Evolutionary conservation across 2,797 vertebrate species (phyloP).

Genomic region (Parauchenoglanis punctatus): DNA sequence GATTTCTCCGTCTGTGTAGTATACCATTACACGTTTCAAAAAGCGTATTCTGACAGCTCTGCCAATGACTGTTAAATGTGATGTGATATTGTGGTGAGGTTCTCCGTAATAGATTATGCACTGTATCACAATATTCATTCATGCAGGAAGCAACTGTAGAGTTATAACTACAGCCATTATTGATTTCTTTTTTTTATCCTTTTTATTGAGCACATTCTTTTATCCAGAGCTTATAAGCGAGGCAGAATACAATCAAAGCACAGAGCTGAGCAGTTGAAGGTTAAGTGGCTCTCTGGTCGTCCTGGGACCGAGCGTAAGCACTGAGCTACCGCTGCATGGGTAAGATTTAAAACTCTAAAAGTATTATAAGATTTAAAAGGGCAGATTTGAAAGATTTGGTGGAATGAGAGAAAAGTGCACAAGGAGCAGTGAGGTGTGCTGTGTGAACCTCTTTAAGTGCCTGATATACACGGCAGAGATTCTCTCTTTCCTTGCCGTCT

Average conservation of each 20-base stretch:
- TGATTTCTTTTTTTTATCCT: background rate
- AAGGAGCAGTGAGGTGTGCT: constrained; percentile 12
- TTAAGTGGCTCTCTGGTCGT: constrained; percentile 13
- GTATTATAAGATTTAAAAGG: background rate
- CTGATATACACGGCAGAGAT: constrained; percentile 55
- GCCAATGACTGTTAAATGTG: background rate
- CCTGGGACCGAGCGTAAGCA: background rate
- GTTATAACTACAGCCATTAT: constrained; percentile 12
- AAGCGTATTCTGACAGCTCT: background rate
- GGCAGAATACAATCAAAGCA: background rate
- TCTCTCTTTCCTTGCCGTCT: background rate
- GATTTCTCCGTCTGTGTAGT: too few species aligned
- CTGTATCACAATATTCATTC: background rate
- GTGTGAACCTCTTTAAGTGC: constrained; percentile 68
- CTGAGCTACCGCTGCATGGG: background rate
- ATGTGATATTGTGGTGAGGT: background rate
- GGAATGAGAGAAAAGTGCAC: background rate
- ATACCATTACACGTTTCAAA: background rate
- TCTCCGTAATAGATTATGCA: background rate
- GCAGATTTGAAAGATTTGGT: constrained; percentile 1
- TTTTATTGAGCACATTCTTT: background rate
- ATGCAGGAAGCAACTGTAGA: constrained; percentile 6
- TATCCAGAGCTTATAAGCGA: background rate
- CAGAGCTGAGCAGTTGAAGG: constrained; percentile 10
- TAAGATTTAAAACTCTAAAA: background rate